Evolutionary conservation across 37 sponge, comb jelly and placozoan genomes (phyloP).

Genomic region (Cladorhizidae sp.): DNA sequence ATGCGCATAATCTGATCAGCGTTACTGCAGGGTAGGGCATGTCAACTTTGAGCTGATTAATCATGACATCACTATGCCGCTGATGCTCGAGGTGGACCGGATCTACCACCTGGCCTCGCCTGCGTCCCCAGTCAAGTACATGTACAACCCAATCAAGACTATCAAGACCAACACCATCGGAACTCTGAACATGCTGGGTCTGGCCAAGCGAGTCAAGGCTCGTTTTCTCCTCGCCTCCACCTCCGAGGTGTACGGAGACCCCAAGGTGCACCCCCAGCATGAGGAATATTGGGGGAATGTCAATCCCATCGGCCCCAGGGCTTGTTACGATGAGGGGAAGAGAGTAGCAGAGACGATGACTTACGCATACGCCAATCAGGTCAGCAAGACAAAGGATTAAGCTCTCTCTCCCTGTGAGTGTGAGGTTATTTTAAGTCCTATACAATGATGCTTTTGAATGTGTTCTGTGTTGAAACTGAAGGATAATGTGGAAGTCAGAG

Average conservation of each 20-base stretch:
- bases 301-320: conserved; percentile 95
- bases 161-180: conserved; percentile 89
- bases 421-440: background rate
- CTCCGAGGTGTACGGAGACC: conserved; percentile 95
- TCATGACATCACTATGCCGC: conserved; percentile 83
- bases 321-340: conserved; percentile 97
- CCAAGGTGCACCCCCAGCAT: conserved; percentile 86
- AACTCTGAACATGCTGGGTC: conserved; percentile 90
- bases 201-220: conserved; percentile 85
- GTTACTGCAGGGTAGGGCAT: conserved; percentile 79
- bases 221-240: conserved; percentile 87
- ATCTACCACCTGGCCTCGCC: conserved; percentile 97
- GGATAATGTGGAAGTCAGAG: conserved; percentile 89
- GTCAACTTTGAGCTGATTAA: conserved; percentile 89
- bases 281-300: conserved; percentile 95
- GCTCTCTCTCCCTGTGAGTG: too few relatives aligned
- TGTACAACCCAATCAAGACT: conserved; percentile 93
- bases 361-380: conserved; percentile 86
- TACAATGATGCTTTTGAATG: background rate
- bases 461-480: conserved; percentile 19
- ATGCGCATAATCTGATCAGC: too few relatives aligned
- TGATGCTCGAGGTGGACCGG: conserved; percentile 92
- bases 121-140: conserved; percentile 95
- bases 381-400: background rate
- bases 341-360: conserved; percentile 94